Conservation (phyloP, 2,113 vertebrate genomes). For the Procavia capensis region DNA sequence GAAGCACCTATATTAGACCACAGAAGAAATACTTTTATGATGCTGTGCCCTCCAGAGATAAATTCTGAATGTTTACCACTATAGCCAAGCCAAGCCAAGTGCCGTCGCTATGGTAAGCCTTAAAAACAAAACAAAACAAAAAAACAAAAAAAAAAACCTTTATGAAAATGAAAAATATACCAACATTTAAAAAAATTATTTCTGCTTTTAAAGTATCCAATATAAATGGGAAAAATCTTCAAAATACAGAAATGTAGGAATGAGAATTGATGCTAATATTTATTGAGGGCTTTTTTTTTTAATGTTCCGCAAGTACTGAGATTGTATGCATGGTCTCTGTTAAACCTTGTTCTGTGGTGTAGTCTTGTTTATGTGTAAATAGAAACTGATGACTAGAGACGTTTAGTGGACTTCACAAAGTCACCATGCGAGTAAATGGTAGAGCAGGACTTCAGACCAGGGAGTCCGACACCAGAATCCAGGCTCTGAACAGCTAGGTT, state of each 20-base stretch:
- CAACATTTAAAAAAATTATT: background rate
- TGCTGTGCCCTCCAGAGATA: background rate
- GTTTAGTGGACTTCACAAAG: background rate
- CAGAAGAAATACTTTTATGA: background rate
- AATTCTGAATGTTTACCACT: background rate
- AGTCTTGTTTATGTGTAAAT: background rate
- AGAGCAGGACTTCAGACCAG: background rate
- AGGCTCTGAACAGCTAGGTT: accelerated
- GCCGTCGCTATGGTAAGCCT: background rate
- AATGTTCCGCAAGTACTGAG: too few relatives aligned
- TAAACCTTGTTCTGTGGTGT: background rate
- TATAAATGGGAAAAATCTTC: background rate
- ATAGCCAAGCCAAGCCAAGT: too few relatives aligned
- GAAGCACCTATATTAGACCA: background rate
- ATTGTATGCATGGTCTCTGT: background rate
- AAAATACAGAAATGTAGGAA: background rate
- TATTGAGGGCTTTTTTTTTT: background rate
- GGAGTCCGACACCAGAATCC: too few relatives aligned
- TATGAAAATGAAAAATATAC: background rate
- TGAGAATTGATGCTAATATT: background rate
- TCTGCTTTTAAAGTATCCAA: background rate
- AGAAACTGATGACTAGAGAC: background rate
- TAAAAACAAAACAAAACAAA: too few relatives aligned
- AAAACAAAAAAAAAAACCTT: too few relatives aligned
- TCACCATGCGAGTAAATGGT: too few relatives aligned